A percentile compares a stretch with the other conserved stretches of the same genome.
phyloP scores from a whole-genome alignment of 1,140 invertebrate genomes.

The Ctenoplectra terminalis region DNA sequence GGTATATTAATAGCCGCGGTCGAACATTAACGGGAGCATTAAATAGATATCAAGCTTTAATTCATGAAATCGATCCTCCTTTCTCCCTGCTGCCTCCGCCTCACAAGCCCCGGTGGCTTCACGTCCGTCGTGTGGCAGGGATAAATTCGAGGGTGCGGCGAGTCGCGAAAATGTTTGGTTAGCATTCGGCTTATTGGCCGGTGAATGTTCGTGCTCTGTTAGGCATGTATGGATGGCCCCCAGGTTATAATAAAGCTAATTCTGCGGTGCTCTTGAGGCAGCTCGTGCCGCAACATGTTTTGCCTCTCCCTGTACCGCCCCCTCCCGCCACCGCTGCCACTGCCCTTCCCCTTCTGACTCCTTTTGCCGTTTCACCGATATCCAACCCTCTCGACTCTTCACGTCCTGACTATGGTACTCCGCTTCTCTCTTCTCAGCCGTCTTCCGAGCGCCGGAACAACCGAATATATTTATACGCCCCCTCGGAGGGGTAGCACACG shows the following conservation, averaged over 20 bases:
- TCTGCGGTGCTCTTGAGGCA: conserved; percentile 80
- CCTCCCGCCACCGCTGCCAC: conserved; percentile 45
- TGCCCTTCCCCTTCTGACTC: conserved; percentile 56
- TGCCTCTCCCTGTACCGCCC: conserved; percentile 73
- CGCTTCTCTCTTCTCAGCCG: conserved; percentile 22
- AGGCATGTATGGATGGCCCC: conserved; percentile 80
- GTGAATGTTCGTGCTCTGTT: conserved; percentile 78
- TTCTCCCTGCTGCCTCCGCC: background rate
- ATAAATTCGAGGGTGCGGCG: conserved; percentile 69
- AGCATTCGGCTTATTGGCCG: conserved; percentile 78
- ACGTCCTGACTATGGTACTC: background rate
- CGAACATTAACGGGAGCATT: conserved; percentile 32
- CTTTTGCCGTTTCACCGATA: conserved; percentile 65
- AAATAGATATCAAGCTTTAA: conserved; percentile 60
- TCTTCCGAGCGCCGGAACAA: conserved; percentile 50
- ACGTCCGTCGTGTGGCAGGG: conserved; percentile 38
- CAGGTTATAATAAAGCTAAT: conserved; percentile 84
- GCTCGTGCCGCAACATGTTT: conserved; percentile 82
- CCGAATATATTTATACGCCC: conserved; percentile 78
- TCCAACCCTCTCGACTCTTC: conserved; percentile 46
- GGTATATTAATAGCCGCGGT: conserved; percentile 33
- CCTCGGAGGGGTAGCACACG: conserved; percentile 68
- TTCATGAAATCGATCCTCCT: conserved; percentile 56
- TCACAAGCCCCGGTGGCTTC: background rate
- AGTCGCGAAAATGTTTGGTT: conserved; percentile 79